A percentile compares a stretch with the other conserved stretches of the same genome.
These are phyloP conservation scores for Drosophila atroscutellata DNA, from an alignment of 2,888 invertebrate genomes.

Conservation along the genomic window DNA sequence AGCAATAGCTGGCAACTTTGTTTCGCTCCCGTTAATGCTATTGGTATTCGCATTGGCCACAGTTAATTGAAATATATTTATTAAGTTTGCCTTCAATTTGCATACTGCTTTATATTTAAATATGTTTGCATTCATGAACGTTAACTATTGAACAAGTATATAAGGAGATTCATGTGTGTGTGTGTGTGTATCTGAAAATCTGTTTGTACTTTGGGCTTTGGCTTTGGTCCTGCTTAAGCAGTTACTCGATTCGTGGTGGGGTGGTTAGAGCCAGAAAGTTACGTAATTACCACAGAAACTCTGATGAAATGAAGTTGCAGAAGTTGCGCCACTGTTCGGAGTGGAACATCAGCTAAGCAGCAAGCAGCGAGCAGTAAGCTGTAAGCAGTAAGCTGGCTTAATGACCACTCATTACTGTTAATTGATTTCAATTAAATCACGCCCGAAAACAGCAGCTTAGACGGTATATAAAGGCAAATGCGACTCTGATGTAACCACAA, in stretches of 20 bases:
- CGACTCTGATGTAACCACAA: conserved; percentile 72
- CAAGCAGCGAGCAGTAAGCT: conserved; percentile 58
- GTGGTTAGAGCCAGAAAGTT: conserved; percentile 12
- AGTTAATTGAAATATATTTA: conserved; percentile 74
- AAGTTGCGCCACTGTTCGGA: conserved; percentile 23
- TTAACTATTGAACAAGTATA: conserved; percentile 26
- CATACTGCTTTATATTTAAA: conserved; percentile 46
- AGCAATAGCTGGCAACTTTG: conserved; percentile 36
- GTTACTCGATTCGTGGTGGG: not conserved
- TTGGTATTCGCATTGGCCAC: not conserved
- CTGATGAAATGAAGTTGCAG: conserved; percentile 37
- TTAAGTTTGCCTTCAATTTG: conserved; percentile 70
- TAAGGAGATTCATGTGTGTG: not conserved
- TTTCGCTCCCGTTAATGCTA: not conserved
- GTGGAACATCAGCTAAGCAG: conserved; percentile 25
- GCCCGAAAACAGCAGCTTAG: conserved; percentile 68
- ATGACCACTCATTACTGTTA: conserved; percentile 85
- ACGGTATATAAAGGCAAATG: conserved; percentile 53
- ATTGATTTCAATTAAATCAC: conserved; percentile 85
- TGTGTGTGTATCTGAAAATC: not conserved
- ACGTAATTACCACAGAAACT: conserved; percentile 44
- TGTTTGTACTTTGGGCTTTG: conserved; percentile 1
- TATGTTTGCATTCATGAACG: conserved; percentile 35
- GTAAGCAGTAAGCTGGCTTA: conserved; percentile 74
- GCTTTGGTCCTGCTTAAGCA: not conserved